Evolutionary conservation across 2,797 vertebrate species (phyloP), one percentile per base, ranked within the genome.

Genomic region (Gephyroberyx darwinii): DNA sequence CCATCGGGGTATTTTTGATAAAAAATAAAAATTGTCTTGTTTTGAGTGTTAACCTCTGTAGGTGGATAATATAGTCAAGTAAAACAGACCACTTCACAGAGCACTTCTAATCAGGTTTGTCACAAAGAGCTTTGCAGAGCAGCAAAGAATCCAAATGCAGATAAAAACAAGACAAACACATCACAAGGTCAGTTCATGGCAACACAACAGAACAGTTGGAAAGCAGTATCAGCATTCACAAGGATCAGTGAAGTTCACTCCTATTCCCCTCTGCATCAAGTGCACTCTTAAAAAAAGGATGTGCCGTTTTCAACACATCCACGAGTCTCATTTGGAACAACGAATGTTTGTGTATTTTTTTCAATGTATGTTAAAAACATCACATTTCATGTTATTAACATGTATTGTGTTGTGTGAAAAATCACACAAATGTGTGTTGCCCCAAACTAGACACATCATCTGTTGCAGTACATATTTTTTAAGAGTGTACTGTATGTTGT

Each of bases 401-500:
- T 26, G 4, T 47, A 47, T 16, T 5, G 17, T 1, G 45, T 47
- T 47, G 14, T 39, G 10, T 10, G 8, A 39, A 12, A 39, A 19
- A 0, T 14, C 19, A 22, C 35, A 56, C 8, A 43, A 22, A n/a
- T 33, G 51, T 6, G 1, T 0, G 2, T 37, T 73, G 56, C 14
- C 8, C 67, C 43, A 60, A 22, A 16, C 9, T 12, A 39, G 45
- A 47, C 5, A 47, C 45, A 47, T 17, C 14, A 14, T 47, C 3
- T 47, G 45, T 6, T 17, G 45, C 5, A 30, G 10, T 62, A 12
- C 41, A 31, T 51, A 3, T 37, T 53, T 37, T 48, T 66, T 22
- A 5, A 22, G 13, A n/a, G 14, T 62, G 17, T 54, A 50, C n/a
- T 16, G 1, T 48, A 48, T 59, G 52, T 79, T 70, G 80, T 75